A percentile compares a stretch with the other conserved stretches of the same genome.
Conservation (phyloP, 2,888 invertebrate species). For the Masnerella sp. region DNA sequence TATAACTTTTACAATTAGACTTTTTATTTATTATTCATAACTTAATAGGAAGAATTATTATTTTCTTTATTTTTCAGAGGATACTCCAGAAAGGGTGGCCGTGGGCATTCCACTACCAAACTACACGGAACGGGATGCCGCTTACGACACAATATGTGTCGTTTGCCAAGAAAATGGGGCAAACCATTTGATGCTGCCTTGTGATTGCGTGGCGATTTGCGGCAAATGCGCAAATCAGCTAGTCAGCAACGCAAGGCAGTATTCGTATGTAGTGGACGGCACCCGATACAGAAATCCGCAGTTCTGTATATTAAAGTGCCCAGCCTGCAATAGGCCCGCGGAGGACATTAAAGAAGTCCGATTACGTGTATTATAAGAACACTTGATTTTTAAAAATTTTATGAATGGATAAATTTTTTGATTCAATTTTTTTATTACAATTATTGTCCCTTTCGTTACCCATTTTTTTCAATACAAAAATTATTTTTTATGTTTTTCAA, state of each 20-base stretch:
- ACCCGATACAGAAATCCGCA: not conserved
- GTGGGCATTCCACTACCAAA: too few species aligned
- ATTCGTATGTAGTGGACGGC: not conserved
- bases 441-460: too few species aligned
- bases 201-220: not conserved
- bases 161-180: not conserved
- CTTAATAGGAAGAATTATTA: too few species aligned
- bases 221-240: not conserved
- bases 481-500: too few species aligned
- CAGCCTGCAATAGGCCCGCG: not conserved
- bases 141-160: not conserved
- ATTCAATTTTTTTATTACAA: too few species aligned
- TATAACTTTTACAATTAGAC: too few species aligned
- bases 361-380: constrained; percentile 40
- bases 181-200: not conserved
- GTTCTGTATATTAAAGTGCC: not conserved
- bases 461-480: too few species aligned
- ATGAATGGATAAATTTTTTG: not conserved
- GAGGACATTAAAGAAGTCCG: not conserved
- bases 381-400: not conserved
- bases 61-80: too few species aligned
- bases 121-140: not conserved
- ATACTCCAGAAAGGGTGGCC: too few species aligned
- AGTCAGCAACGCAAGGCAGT: not conserved
- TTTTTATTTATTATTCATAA: too few species aligned